A percentile compares a stretch with the other conserved stretches of the same genome.
phyloP scores from a whole-genome alignment of 1,140 invertebrate genomes.

The Diplogasteroides magnus region DNA sequence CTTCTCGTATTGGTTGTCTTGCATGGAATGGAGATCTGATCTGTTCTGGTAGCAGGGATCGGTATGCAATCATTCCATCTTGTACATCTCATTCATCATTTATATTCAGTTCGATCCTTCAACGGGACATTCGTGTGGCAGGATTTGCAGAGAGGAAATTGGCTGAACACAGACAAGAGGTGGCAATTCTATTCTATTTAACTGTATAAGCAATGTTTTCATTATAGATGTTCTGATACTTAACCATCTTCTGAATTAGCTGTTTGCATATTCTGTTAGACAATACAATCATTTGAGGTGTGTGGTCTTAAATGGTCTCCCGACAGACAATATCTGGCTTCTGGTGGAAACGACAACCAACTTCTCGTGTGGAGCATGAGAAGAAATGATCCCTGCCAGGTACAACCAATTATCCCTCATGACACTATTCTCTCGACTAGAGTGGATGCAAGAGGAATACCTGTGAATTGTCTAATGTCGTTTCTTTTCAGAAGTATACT shows the following conservation, averaged over 20 bases:
- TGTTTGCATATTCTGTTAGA: constrained; percentile 17
- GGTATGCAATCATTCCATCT: neutral
- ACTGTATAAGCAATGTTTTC: neutral
- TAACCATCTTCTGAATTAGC: neutral
- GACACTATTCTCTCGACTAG: too few relatives aligned
- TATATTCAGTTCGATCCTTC: constrained; percentile 73
- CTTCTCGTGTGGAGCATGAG: constrained; percentile 95
- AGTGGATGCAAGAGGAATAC: too few relatives aligned
- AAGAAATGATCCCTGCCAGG: constrained; percentile 68
- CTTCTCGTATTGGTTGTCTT: constrained; percentile 73
- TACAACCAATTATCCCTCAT: too few relatives aligned
- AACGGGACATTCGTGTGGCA: constrained; percentile 85
- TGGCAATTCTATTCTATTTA: constrained; percentile 49
- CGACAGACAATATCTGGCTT: constrained; percentile 93
- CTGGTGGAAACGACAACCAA: constrained; percentile 97
- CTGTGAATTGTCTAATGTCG: neutral
- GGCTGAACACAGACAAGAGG: constrained; percentile 90
- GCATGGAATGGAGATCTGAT: constrained; percentile 97
- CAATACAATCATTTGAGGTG: constrained; percentile 58
- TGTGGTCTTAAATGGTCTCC: constrained; percentile 99
- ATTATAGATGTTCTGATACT: neutral
- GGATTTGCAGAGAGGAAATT: constrained; percentile 66
- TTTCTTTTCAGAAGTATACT: constrained; percentile 79
- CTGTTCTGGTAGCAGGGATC: constrained; percentile 87
- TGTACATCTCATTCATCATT: too few relatives aligned